Percentiles rank a stretch among this genome's conserved stretches.
Conservation (phyloP, 2,888 invertebrate species). For the Phengaris arion region DNA sequence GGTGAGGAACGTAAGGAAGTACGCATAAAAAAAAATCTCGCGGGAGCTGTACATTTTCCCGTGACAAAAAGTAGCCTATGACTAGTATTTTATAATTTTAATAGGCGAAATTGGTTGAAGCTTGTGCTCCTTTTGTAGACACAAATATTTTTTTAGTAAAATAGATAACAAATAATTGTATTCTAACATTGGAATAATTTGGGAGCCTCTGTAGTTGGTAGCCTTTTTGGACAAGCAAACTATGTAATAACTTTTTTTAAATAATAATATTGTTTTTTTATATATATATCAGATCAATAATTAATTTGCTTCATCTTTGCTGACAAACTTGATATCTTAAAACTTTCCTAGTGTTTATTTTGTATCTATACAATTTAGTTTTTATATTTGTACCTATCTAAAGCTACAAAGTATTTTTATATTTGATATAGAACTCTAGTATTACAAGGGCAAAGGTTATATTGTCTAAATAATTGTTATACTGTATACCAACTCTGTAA, state of each 20-base stretch:
- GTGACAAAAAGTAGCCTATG: no score
- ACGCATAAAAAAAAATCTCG: no score
- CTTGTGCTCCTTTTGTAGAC: not conserved
- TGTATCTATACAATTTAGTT: constrained; percentile 39
- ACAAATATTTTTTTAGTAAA: not conserved
- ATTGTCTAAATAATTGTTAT: constrained; percentile 30
- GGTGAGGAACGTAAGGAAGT: no score
- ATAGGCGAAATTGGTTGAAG: not conserved
- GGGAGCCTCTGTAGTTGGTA: no score
- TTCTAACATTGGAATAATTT: no score
- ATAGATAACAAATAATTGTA: no score
- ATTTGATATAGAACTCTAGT: constrained; percentile 32
- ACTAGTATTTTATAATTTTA: not conserved
- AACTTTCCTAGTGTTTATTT: constrained; percentile 38
- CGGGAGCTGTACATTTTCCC: no score
- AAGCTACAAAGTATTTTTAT: constrained; percentile 30
- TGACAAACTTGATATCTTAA: constrained; percentile 18
- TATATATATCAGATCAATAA: not conserved
- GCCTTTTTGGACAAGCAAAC: no score
- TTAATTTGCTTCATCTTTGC: not conserved
- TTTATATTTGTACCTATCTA: constrained; percentile 19
- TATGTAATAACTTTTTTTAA: no score
- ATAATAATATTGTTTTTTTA: no score
- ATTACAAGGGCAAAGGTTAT: constrained; percentile 34
- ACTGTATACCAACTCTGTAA: constrained; percentile 35